Percentiles rank a stretch among this genome's conserved stretches.
These are phyloP conservation scores for Oryzias curvinotus DNA, from an alignment of 2,113 vertebrate species.

Conservation along the genomic window DNA sequence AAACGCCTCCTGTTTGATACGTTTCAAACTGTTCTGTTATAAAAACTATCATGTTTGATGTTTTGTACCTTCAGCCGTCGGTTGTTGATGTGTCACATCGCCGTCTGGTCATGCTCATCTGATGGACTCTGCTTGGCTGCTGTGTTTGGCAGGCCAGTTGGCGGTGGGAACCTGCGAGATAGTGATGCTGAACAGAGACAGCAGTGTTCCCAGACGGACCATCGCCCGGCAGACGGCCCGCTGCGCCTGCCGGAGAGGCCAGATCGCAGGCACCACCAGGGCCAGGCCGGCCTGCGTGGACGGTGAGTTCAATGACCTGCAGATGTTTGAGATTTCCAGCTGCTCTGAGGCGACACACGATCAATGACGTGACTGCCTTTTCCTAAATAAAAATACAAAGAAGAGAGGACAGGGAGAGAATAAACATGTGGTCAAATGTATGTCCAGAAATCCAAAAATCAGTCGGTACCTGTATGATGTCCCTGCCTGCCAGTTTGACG, in stretches of 20 bases:
- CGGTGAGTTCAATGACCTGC: constrained; percentile 62
- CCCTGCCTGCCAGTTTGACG: too few species aligned
- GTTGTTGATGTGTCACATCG: constrained; percentile 45
- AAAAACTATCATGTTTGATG: constrained; percentile 14
- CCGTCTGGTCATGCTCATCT: constrained; percentile 45
- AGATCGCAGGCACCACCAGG: constrained; percentile 83
- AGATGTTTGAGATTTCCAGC: constrained; percentile 1
- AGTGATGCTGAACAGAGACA: constrained; percentile 84
- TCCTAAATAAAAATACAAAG: too few species aligned
- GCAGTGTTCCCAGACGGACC: constrained; percentile 80
- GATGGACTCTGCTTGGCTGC: constrained; percentile 27
- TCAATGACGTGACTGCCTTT: too few species aligned
- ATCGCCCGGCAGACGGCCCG: constrained; percentile 84
- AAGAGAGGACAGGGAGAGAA: too few species aligned
- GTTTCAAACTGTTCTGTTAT: not conserved
- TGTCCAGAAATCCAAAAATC: too few species aligned
- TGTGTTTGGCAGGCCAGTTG: constrained; percentile 79
- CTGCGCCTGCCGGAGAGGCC: constrained; percentile 83
- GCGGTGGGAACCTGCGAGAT: constrained; percentile 84
- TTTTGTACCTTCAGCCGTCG: constrained; percentile 24
- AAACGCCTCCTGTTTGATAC: too few species aligned
- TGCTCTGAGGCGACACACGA: not conserved
- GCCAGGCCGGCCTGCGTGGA: constrained; percentile 84
- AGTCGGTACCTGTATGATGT: too few species aligned
- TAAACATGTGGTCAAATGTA: too few species aligned